phyloP scores from a whole-genome alignment of 2,113 vertebrate genomes.

The Vireo altiloquus region DNA sequence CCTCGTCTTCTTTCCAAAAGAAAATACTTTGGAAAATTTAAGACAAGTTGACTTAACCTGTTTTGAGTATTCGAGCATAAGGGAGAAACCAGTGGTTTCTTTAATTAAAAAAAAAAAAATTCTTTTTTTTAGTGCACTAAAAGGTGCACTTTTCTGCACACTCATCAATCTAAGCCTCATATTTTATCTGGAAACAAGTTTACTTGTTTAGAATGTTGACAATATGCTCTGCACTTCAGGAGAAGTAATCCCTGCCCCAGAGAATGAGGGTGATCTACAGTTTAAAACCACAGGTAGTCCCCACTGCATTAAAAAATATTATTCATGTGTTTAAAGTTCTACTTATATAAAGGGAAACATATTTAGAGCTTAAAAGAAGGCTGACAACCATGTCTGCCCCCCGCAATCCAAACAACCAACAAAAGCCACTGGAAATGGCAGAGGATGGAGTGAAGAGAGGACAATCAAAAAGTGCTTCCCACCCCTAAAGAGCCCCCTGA shows the following conservation, averaged over 20 bases:
- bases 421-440: neutral
- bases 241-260: neutral
- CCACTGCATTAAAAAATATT: neutral
- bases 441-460: neutral
- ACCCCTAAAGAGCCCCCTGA: fast-evolving
- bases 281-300: neutral
- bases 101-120: neutral
- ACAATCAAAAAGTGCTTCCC: neutral
- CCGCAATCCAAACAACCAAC: fast-evolving
- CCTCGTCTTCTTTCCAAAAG: neutral
- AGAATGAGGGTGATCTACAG: neutral
- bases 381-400: neutral
- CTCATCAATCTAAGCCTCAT: neutral
- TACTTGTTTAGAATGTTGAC: neutral
- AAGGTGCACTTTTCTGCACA: neutral
- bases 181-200: neutral
- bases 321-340: neutral
- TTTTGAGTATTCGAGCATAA: neutral
- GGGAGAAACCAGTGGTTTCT: neutral
- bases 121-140: no score
- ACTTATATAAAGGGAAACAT: neutral
- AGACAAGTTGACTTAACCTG: neutral
- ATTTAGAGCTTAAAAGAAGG: neutral
- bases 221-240: neutral
- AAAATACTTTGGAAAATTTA: neutral